phyloP scores from a whole-genome alignment of 1,140 invertebrate genomes.

The Drosophila rhopaloa region DNA sequence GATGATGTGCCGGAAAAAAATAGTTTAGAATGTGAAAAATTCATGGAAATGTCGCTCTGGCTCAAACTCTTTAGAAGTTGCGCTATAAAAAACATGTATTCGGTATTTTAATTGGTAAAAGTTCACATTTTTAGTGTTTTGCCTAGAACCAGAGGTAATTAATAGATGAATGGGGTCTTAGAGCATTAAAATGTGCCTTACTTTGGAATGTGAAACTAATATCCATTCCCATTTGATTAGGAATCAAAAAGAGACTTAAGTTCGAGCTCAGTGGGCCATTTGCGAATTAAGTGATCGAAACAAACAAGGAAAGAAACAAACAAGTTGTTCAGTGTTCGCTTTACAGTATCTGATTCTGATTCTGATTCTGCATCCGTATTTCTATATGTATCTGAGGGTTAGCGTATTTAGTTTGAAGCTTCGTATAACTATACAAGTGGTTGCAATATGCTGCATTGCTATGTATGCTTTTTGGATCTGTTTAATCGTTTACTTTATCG shows the following conservation, averaged over 20 bases:
- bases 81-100: not conserved
- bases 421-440: slow-evolving; percentile 53
- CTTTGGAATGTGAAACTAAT: slow-evolving; percentile 10
- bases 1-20: slow-evolving; percentile 10
- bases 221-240: not conserved
- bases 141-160: not conserved
- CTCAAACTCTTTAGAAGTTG: slow-evolving; percentile 7
- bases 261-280: slow-evolving; percentile 37
- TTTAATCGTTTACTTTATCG: slow-evolving; percentile 49
- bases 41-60: slow-evolving; percentile 28
- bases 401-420: slow-evolving; percentile 56
- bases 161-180: not conserved
- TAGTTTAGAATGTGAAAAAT: slow-evolving; percentile 11
- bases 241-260: not conserved
- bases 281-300: slow-evolving; percentile 3
- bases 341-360: slow-evolving; percentile 7
- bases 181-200: not conserved
- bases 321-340: slow-evolving; percentile 9
- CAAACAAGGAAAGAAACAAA: slow-evolving; percentile 15
- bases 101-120: not conserved
- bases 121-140: not conserved
- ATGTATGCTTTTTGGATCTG: slow-evolving; percentile 61
- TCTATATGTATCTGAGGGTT: slow-evolving; percentile 38
- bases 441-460: slow-evolving; percentile 52
- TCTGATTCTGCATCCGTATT: slow-evolving; percentile 18